phyloP scores from a whole-genome alignment of 2,888 invertebrate species.

The Yponomeuta sedellus region DNA sequence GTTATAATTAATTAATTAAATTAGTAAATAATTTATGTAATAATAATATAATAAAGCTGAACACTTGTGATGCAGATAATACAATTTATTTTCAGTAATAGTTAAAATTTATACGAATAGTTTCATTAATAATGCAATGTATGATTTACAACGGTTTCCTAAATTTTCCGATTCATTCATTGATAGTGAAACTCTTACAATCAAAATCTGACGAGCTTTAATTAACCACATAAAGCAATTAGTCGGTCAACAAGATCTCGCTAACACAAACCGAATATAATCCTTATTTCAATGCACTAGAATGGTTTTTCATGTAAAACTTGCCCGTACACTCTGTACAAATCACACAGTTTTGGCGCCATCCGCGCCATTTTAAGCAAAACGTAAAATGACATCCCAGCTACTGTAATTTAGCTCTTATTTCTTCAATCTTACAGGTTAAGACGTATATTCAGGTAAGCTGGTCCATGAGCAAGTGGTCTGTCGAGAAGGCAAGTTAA shows the following conservation, averaged over 20 bases:
- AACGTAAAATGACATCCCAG: neutral
- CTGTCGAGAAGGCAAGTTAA: slow-evolving; percentile 26
- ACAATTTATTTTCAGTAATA: too few species aligned
- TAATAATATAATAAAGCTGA: too few species aligned
- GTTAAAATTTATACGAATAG: too few species aligned
- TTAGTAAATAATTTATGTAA: too few species aligned
- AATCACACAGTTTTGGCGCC: neutral
- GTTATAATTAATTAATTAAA: too few species aligned
- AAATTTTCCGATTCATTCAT: too few species aligned
- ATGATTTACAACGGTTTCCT: too few species aligned
- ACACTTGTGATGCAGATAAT: too few species aligned
- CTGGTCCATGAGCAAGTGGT: neutral
- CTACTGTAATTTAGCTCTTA: neutral
- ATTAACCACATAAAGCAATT: neutral
- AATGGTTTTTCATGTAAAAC: too few species aligned
- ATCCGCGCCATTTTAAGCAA: neutral
- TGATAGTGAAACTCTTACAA: neutral
- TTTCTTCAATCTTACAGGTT: neutral
- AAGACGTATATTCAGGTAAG: neutral
- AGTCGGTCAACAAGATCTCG: neutral
- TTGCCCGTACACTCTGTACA: neutral
- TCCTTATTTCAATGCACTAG: neutral
- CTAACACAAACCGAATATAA: neutral
- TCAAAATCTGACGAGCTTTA: neutral
- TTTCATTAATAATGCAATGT: neutral